These are phyloP conservation scores for Neuroterus valhalla DNA, from an alignment of 1,140 invertebrate species.

Conservation along the genomic window DNA sequence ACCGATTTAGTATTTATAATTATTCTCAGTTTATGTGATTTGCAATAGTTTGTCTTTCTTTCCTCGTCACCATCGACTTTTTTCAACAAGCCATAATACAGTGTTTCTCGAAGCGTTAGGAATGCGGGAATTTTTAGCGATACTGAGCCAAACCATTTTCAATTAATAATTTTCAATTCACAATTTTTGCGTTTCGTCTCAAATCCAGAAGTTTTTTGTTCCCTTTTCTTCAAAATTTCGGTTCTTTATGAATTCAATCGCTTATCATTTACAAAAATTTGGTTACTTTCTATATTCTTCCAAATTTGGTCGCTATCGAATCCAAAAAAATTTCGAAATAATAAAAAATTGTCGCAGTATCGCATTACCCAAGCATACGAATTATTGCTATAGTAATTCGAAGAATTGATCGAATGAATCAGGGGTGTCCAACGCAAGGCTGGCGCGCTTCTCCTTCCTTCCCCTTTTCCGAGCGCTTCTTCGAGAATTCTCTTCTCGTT, in stretches of 20 bases:
- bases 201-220: background rate
- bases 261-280: no score
- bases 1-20: slow-evolving; percentile 69
- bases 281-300: background rate
- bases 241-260: no score
- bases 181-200: background rate
- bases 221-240: no score
- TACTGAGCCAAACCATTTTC: slow-evolving; percentile 9
- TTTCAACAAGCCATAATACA: slow-evolving; percentile 55
- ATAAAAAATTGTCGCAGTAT: slow-evolving; percentile 4
- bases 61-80: slow-evolving; percentile 39
- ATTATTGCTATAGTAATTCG: slow-evolving; percentile 12
- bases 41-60: slow-evolving; percentile 47
- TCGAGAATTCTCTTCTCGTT: no score
- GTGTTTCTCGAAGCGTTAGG: slow-evolving; percentile 64
- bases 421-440: no score
- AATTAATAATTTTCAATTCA: background rate
- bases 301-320: no score
- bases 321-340: no score
- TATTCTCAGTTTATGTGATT: slow-evolving; percentile 62
- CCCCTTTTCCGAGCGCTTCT: no score
- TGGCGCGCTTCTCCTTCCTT: no score
- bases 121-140: background rate
- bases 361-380: slow-evolving; percentile 32
- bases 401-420: slow-evolving; percentile 20